Conservation (phyloP, 2,797 vertebrate species). For the Tragelaphus oryx region DNA sequence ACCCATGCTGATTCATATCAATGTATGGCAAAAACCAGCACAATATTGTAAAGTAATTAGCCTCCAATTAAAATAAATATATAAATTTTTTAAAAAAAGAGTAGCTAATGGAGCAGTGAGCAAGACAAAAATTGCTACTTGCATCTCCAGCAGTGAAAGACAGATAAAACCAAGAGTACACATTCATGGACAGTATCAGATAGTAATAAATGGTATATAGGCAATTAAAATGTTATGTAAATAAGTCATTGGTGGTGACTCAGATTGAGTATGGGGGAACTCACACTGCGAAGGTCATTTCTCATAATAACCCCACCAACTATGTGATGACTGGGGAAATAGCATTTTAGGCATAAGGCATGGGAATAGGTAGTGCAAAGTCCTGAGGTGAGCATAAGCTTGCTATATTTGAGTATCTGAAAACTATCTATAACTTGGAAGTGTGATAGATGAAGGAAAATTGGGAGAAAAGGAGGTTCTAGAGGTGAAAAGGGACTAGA, state of each 20-base stretch:
- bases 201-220: neutral
- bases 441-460: neutral
- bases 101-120: neutral
- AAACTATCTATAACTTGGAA: neutral
- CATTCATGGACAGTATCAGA: neutral
- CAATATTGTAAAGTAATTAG: neutral
- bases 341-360: neutral
- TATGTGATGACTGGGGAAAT: neutral
- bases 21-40: neutral
- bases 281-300: neutral
- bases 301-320: neutral
- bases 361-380: neutral
- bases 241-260: neutral
- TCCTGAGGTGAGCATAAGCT: neutral
- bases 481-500: neutral
- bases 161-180: neutral
- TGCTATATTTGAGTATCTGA: neutral
- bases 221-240: neutral
- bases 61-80: neutral
- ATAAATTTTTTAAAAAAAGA: neutral
- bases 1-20: neutral
- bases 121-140: neutral
- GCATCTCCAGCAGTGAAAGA: neutral
- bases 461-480: neutral
- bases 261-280: neutral